These are phyloP conservation scores for Cotesia typhae DNA, from an alignment of 1,140 invertebrate genomes.

Conservation along the genomic window DNA sequence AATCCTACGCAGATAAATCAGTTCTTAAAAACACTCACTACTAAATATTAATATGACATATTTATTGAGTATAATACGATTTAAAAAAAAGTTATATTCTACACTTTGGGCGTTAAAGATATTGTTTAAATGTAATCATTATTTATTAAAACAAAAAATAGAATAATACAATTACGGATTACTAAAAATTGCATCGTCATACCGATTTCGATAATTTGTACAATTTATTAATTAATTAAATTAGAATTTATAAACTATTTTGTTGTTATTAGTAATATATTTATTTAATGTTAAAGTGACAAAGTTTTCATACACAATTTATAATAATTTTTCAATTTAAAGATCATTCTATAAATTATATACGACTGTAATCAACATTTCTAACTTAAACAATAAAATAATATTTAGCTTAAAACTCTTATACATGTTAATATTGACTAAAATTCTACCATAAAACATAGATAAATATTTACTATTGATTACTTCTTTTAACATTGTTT, in stretches of 20 bases:
- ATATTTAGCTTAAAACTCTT: conserved; percentile 15
- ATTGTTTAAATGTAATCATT: conserved; percentile 49
- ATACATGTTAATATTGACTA: conserved; percentile 21
- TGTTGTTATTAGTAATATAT: conserved; percentile 11
- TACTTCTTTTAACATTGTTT: conserved; percentile 28
- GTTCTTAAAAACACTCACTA: no score
- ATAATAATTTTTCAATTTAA: background rate
- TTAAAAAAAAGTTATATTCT: no score
- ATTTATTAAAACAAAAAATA: conserved; percentile 63
- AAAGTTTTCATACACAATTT: conserved; percentile 41
- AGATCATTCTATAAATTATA: conserved; percentile 40
- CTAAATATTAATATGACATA: no score
- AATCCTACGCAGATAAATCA: no score
- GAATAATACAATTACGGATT: conserved; percentile 53
- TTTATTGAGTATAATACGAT: no score
- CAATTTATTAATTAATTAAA: conserved; percentile 45
- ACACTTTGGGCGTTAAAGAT: background rate
- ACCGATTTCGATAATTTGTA: conserved; percentile 60
- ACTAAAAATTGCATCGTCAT: conserved; percentile 59
- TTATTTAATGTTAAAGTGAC: conserved; percentile 29
- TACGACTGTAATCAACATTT: conserved; percentile 39
- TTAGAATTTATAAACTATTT: conserved; percentile 1
- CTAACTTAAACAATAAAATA: no score
- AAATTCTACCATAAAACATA: conserved; percentile 48
- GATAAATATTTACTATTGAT: conserved; percentile 43